Evolutionary conservation across 2,888 invertebrate genomes (phyloP), one percentile per base, ranked within the genome.

Genomic region (Sarcophaga rosellei): DNA sequence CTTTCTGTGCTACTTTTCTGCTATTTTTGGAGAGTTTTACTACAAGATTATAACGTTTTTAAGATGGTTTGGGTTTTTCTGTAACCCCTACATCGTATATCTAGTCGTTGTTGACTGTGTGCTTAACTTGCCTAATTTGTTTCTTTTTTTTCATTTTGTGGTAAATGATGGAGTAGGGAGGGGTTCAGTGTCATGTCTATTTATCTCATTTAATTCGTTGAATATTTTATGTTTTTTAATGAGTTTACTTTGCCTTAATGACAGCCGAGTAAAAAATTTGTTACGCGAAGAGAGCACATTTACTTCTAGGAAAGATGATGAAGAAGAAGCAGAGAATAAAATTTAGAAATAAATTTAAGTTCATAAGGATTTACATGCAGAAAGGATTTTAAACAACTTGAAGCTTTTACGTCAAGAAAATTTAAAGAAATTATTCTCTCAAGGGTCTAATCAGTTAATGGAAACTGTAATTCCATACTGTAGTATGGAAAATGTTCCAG

Each of bases 141-240:
- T 11, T 47, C 4, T 47, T 47, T 11, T 47, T 47, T 10, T 10
- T 15, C 3, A 3, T 15, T 12, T 47, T 35, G 59, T 63, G 75
- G 25, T 76, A 77, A 82, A 65, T 77, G 72, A 73, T 82, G 77
- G 59, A 77, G 53, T 53, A 53, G 53, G 4, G 15, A 1, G 15
- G 53, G 53, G 53, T 35, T 25, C 53, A 15, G 53, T 17, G 5
- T 17, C 53, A 5, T 53, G 21, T 77, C 77, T 72, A 84, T 84
- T 84, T 79, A 80, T 79, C 70, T 84, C 75, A 76, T 84, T 84
- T 70, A 84, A 84, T 84, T 84, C 74, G 79, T 59, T 84, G 63
- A 84, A 84, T 80, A 80, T 80, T 84, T 84, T 80, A 84, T 84
- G 66, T 61, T 70, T 75, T 57, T 53, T 84, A 84, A 84, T 84